These are phyloP conservation scores for Galemys pyrenaicus DNA, from an alignment of 2,113 vertebrate species.

Conservation along the genomic window DNA sequence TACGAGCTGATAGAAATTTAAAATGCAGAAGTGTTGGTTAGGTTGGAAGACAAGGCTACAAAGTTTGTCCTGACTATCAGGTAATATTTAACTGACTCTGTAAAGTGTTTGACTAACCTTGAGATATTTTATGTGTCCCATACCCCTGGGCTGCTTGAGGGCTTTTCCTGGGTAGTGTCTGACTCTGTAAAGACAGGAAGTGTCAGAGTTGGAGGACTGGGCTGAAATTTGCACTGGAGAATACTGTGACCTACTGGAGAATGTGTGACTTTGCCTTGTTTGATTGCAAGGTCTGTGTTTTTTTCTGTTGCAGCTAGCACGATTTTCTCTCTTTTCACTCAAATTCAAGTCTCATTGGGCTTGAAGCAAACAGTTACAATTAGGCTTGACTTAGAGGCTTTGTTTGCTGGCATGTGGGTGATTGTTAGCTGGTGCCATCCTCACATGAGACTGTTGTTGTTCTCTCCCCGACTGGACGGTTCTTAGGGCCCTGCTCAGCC, in stretches of 20 bases:
- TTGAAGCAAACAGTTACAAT: background rate
- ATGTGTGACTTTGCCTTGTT: background rate
- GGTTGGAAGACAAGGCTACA: background rate
- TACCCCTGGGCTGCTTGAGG: background rate
- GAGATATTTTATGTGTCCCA: background rate
- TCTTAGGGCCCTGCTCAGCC: background rate
- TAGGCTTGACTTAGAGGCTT: background rate
- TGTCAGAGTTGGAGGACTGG: background rate
- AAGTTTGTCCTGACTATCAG: background rate
- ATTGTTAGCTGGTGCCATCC: background rate
- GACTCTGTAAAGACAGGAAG: background rate
- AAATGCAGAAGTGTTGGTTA: background rate
- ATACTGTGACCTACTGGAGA: no score
- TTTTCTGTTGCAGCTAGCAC: background rate
- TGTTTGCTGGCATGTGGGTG: background rate
- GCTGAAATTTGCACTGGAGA: background rate
- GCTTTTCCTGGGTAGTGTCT: background rate
- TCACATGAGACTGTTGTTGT: background rate
- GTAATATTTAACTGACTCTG: background rate
- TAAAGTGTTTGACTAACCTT: background rate
- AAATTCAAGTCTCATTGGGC: background rate
- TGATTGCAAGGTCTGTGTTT: background rate
- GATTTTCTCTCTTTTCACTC: background rate
- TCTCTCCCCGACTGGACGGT: background rate
- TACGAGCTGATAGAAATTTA: background rate